Percentiles rank a stretch among this genome's conserved stretches.
These are phyloP conservation scores for Diogma glabrata DNA, from an alignment of 2,888 invertebrate species.

Conservation along the genomic window DNA sequence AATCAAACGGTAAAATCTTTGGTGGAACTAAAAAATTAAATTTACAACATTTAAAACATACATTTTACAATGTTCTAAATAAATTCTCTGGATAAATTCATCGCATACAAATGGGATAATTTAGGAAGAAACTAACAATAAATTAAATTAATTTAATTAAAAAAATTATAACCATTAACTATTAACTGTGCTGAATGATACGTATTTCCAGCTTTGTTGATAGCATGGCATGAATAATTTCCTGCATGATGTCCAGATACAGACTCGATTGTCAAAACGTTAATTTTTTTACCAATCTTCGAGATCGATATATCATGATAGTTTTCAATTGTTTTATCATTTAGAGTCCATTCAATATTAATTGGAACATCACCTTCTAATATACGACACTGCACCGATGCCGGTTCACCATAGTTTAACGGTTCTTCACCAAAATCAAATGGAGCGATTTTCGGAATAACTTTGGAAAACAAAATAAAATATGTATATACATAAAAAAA, in stretches of 20 bases:
- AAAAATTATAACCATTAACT: conserved; percentile 52
- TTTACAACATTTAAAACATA: too few relatives aligned
- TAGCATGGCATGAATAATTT: conserved; percentile 62
- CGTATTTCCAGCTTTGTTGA: conserved; percentile 58
- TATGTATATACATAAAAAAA: conserved; percentile 44
- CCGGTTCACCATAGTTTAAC: conserved; percentile 47
- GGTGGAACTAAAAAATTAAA: conserved; percentile 54
- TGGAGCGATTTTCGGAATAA: conserved; percentile 40
- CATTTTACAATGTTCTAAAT: too few relatives aligned
- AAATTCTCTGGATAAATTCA: conserved; percentile 32
- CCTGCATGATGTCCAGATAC: conserved; percentile 57
- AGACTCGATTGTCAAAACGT: conserved; percentile 57
- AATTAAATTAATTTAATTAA: conserved; percentile 25
- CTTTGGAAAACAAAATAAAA: conserved; percentile 15
- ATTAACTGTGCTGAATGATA: conserved; percentile 55
- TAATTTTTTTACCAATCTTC: conserved; percentile 52
- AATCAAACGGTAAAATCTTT: conserved; percentile 62
- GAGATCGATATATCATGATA: conserved; percentile 40
- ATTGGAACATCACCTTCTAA: conserved; percentile 54
- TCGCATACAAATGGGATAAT: conserved; percentile 65
- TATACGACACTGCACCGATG: conserved; percentile 47
- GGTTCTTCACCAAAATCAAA: conserved; percentile 48
- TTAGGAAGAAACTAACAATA: conserved; percentile 55
- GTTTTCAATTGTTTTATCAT: conserved; percentile 31
- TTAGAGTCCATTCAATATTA: conserved; percentile 49